Percentiles rank a stretch among this genome's conserved stretches.
phyloP scores from a whole-genome alignment of 1,140 invertebrate species.

The Sweltsa coloradensis region DNA sequence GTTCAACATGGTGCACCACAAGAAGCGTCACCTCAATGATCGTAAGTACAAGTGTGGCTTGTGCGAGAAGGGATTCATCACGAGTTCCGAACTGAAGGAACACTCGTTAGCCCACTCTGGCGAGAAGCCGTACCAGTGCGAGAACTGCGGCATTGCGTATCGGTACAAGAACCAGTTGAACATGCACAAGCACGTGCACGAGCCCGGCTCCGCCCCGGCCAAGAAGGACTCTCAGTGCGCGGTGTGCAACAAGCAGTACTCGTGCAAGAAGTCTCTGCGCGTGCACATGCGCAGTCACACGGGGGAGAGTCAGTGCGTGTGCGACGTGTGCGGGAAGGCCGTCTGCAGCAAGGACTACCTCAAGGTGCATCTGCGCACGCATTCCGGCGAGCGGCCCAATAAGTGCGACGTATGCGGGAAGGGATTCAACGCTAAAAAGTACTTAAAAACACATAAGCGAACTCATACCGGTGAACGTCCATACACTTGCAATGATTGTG shows the following conservation, averaged over 20 bases:
- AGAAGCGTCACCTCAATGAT: not conserved
- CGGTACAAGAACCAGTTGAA: slow-evolving; percentile 32
- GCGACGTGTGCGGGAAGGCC: slow-evolving; percentile 24
- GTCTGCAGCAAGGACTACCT: slow-evolving; percentile 28
- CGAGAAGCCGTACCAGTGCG: slow-evolving; percentile 45
- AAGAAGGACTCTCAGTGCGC: slow-evolving; percentile 17
- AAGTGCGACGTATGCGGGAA: slow-evolving; percentile 34
- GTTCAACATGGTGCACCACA: not conserved
- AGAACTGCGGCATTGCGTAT: slow-evolving; percentile 37
- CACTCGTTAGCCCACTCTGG: slow-evolving; percentile 48
- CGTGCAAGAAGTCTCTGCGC: slow-evolving; percentile 28
- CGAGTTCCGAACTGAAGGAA: slow-evolving; percentile 43
- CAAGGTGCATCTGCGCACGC: slow-evolving; percentile 53
- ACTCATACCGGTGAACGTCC: slow-evolving; percentile 12
- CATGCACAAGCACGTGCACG: slow-evolving; percentile 24
- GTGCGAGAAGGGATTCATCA: slow-evolving; percentile 52
- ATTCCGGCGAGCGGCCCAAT: slow-evolving; percentile 35
- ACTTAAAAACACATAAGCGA: slow-evolving; percentile 27
- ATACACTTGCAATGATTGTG: slow-evolving; percentile 27
- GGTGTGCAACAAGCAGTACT: slow-evolving; percentile 14
- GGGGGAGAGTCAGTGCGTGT: slow-evolving; percentile 18
- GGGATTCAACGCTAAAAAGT: slow-evolving; percentile 27
- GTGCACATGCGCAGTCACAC: slow-evolving; percentile 33
- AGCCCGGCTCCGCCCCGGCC: slow-evolving; percentile 28
- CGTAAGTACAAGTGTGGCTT: slow-evolving; percentile 31